Evolutionary conservation across 2,888 invertebrate genomes (phyloP), one percentile per base, ranked within the genome.

Genomic region (Elmis aenea): DNA sequence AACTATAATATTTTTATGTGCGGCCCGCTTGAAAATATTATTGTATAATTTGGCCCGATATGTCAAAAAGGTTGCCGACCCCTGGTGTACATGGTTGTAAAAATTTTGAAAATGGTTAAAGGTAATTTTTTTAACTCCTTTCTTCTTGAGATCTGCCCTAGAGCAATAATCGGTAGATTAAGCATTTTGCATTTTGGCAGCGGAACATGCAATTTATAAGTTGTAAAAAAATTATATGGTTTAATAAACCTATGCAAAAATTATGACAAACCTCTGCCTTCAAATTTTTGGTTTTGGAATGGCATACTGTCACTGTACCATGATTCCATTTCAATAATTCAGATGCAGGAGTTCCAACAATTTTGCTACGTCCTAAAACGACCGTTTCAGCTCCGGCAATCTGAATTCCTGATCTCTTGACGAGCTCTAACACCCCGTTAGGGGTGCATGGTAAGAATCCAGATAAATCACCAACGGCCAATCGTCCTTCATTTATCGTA

Each of bases 391-490:
- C 82, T 3, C 96, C 95, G 22, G 79, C 76, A 31, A 95, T 83
- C 48, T 76, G 54, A 0, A 85, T 75, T 1, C 89, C 90, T 26
- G 83, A 80, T 44, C 81, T 77, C 64, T 85, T 87, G 52, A 93
- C 91, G 4, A 96, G 76, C 62, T 97, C 93, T 43, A 99, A 75
- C 59, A 92, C 92, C 2, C 97, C 99, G 46, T 86, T 85, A 0
- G 99, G 96, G 0, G 99, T 99, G 66, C 99, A 99, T 0, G 99
- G 96, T 29, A 96, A 66, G 63, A 96, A 94, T 23, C 92, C 90
- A 2, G 77, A 72, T 54, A 94, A 71, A 61, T 96, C 92, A 1
- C 95, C 95, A 37, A 91, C 81, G 0, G 94, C 85, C 3, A 92
- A 77, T 45, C 85, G 82, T 1, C 97, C 99, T 60, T 96, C 94